A percentile compares a stretch with the other conserved stretches of the same genome.
Evolutionary conservation across 2,888 invertebrate species (phyloP).

Genomic region (Antheraea assamensis): DNA sequence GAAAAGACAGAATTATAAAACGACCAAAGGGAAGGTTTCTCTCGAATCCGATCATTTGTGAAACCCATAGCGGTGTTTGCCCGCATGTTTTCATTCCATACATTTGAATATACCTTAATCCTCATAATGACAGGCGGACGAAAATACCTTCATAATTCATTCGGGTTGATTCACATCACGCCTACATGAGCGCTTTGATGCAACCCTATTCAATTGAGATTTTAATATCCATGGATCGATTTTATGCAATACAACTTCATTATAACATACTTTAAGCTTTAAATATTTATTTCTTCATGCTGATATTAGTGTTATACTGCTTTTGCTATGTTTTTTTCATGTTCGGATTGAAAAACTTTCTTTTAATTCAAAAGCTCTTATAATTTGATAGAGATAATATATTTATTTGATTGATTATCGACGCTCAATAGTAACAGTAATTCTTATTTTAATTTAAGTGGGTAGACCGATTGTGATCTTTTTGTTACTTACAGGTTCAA

Average conservation of each 20-base stretch:
- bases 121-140: conserved; percentile 33
- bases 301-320: neutral
- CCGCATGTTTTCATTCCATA: conserved; percentile 30
- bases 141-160: conserved; percentile 33
- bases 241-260: conserved; percentile 8
- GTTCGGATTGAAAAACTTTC: too few species aligned
- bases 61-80: conserved; percentile 24
- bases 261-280: neutral
- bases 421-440: too few species aligned
- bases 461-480: too few species aligned
- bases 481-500: too few species aligned
- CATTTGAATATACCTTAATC: conserved; percentile 28
- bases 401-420: too few species aligned
- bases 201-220: conserved; percentile 35
- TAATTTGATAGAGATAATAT: too few species aligned
- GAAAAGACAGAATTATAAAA: conserved; percentile 5
- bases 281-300: neutral
- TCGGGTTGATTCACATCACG: conserved; percentile 31
- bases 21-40: conserved; percentile 4
- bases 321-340: neutral
- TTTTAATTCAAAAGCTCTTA: too few species aligned
- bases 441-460: too few species aligned
- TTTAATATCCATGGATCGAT: conserved; percentile 21
- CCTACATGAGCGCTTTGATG: conserved; percentile 34
- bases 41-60: conserved; percentile 17